Percentiles rank a stretch among this genome's conserved stretches.
Conservation (phyloP, 1,140 invertebrate species). For the Venustaconcha ellipsiformis region DNA sequence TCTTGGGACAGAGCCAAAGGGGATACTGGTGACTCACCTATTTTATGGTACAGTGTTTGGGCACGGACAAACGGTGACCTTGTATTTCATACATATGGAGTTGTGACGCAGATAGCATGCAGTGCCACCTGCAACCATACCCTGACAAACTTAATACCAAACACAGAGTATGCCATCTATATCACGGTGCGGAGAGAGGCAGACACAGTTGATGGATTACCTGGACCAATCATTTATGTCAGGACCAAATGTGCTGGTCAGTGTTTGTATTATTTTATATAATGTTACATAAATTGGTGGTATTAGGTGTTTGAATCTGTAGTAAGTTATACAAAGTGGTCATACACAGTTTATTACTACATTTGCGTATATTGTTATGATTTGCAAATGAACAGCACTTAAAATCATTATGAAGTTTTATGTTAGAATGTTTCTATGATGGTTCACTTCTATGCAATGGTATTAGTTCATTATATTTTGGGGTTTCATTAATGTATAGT, state of each 20-base stretch:
- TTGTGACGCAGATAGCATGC: conserved; percentile 54
- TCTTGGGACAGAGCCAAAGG: conserved; percentile 51
- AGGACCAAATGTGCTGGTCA: conserved; percentile 57
- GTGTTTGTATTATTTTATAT: neutral
- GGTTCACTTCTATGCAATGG: too few species aligned
- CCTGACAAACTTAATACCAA: conserved; percentile 47
- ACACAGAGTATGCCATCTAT: conserved; percentile 54
- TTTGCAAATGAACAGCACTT: too few species aligned
- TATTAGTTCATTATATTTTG: too few species aligned
- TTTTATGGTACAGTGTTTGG: conserved; percentile 57
- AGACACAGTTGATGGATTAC: conserved; percentile 52
- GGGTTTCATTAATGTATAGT: too few species aligned
- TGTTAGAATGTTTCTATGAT: too few species aligned
- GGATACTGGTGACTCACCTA: conserved; percentile 53
- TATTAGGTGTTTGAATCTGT: neutral
- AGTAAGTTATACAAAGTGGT: neutral
- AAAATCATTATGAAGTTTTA: too few species aligned
- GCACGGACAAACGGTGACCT: conserved; percentile 26
- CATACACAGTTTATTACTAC: neutral
- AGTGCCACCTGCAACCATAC: conserved; percentile 44
- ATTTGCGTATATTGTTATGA: too few species aligned
- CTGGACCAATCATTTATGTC: conserved; percentile 44
- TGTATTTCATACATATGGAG: conserved; percentile 31
- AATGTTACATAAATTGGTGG: too few species aligned
- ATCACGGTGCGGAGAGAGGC: conserved; percentile 50